These are phyloP conservation scores for Dromiciops gliroides DNA, from an alignment of 2,113 vertebrate species.

Conservation along the genomic window DNA sequence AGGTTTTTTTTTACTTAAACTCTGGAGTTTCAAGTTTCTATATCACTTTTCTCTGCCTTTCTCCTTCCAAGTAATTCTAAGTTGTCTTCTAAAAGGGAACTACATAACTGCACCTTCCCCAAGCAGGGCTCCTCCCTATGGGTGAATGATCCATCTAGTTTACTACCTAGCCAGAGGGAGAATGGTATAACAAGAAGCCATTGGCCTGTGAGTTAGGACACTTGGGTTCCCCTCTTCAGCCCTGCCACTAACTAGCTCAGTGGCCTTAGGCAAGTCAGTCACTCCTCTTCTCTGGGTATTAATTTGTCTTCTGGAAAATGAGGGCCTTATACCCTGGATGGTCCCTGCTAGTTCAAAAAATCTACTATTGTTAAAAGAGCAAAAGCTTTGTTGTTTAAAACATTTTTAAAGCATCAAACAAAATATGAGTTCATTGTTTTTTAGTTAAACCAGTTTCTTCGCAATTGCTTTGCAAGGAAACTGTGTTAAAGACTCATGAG, in stretches of 20 bases:
- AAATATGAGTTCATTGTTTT: not conserved
- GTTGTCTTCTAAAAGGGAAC: not conserved
- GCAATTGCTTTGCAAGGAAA: not conserved
- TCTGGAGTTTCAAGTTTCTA: not conserved
- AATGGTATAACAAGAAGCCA: not conserved
- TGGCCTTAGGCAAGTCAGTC: not conserved
- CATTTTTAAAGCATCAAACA: not conserved
- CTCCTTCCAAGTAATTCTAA: not conserved
- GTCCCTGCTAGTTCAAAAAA: not conserved
- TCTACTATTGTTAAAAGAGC: not conserved
- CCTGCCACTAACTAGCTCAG: not conserved
- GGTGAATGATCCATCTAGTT: not conserved
- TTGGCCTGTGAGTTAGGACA: not conserved
- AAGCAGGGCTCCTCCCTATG: not conserved
- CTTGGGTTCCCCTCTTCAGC: not conserved
- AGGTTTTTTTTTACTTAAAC: not conserved
- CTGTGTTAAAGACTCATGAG: not conserved
- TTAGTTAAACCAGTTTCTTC: not conserved
- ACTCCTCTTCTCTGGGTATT: not conserved
- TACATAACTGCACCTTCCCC: not conserved
- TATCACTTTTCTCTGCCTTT: not conserved
- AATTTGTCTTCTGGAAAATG: not conserved
- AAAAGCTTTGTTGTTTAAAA: not conserved
- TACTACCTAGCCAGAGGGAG: not conserved
- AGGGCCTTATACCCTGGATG: not conserved